Conservation (phyloP, 2,888 invertebrate genomes). For the Byasa hedistus region DNA sequence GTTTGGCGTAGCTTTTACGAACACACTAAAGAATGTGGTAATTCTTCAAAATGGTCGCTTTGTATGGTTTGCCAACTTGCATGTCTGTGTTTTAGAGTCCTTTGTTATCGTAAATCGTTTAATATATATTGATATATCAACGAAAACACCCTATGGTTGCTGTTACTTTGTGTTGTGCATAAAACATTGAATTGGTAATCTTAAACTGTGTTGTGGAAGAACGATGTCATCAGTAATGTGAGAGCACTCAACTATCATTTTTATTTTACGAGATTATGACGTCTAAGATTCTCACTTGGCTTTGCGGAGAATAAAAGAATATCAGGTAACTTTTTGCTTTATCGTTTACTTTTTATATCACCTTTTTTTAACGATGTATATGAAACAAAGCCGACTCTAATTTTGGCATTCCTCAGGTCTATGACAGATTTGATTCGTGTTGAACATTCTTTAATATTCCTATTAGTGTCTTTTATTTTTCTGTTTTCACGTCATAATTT, state of each 20-base stretch:
- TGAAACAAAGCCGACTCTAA: conserved; percentile 68
- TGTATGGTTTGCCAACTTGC: conserved; percentile 82
- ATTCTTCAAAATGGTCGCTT: conserved; percentile 87
- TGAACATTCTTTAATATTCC: conserved; percentile 43
- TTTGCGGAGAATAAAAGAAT: conserved; percentile 57
- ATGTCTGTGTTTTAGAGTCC: conserved; percentile 77
- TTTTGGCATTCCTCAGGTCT: conserved; percentile 74
- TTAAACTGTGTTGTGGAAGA: conserved; percentile 56
- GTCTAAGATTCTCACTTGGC: conserved; percentile 60
- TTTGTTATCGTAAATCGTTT: conserved; percentile 73
- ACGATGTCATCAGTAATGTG: conserved; percentile 80
- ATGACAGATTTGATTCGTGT: conserved; percentile 63
- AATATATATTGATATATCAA: conserved; percentile 48
- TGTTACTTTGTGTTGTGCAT: conserved; percentile 45
- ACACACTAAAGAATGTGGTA: conserved; percentile 84
- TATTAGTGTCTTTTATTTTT: conserved; percentile 22
- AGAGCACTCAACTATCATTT: conserved; percentile 70
- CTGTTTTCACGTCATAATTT: conserved; percentile 33
- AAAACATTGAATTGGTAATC: conserved; percentile 44
- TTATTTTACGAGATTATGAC: conserved; percentile 71
- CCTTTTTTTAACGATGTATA: conserved; percentile 36
- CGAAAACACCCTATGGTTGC: conserved; percentile 46
- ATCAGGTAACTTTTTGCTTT: conserved; percentile 54
- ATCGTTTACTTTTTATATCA: conserved; percentile 32
- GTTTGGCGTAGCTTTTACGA: conserved; percentile 57